Conservation (phyloP, 2,113 vertebrate genomes). For the Lanius ludovicianus region DNA sequence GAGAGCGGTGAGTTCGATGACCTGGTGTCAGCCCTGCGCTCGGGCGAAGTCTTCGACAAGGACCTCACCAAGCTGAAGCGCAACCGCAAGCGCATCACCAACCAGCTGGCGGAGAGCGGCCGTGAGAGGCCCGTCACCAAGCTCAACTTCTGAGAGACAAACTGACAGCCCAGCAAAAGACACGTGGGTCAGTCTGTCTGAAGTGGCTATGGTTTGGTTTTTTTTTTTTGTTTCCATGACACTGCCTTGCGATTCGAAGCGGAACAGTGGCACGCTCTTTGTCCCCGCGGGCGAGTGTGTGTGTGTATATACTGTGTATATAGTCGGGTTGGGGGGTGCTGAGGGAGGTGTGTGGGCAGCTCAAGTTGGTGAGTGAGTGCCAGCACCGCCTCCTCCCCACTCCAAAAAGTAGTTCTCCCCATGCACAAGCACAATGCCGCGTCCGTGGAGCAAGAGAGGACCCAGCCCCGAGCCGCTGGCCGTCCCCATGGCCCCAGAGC, state of each 20-base stretch:
- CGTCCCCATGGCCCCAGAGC: conserved; percentile 8
- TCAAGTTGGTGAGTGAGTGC: not conserved
- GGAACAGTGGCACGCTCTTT: conserved; percentile 36
- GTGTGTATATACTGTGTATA: conserved; percentile 66
- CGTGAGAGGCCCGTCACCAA: conserved; percentile 93
- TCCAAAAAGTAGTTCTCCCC: conserved; percentile 27
- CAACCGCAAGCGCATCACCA: conserved; percentile 93
- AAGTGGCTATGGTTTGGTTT: conserved; percentile 12
- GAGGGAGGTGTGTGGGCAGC: not conserved
- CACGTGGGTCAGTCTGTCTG: not conserved
- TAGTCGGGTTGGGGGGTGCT: conserved; percentile 26
- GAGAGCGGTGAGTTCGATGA: conserved; percentile 97
- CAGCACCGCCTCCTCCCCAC: not conserved
- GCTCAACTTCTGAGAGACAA: conserved; percentile 87
- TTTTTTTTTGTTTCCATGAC: not conserved
- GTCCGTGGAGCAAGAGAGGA: conserved; percentile 60
- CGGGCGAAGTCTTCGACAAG: conserved; percentile 97
- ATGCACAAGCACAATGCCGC: conserved; percentile 76
- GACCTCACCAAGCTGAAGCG: conserved; percentile 98
- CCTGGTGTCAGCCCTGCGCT: conserved; percentile 93
- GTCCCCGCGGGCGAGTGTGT: not conserved
- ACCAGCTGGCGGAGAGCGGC: conserved; percentile 84
- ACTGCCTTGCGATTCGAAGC: conserved; percentile 64
- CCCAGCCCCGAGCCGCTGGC: not conserved
- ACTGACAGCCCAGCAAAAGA: not conserved